Evolutionary conservation across 1,140 invertebrate species (phyloP).

Genomic region (Nomia melanderi): DNA sequence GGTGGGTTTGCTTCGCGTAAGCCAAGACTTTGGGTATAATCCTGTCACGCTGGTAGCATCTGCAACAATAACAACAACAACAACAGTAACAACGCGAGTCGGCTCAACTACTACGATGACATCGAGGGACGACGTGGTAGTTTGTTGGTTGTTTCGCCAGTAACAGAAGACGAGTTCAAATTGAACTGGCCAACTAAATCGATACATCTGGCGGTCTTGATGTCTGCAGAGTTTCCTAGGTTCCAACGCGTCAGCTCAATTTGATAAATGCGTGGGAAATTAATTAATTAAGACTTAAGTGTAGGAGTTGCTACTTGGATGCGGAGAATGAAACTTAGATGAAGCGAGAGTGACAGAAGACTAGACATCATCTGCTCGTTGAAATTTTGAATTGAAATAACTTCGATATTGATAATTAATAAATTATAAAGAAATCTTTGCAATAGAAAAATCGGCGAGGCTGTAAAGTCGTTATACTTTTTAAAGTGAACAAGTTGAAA

Average conservation of each 20-base stretch:
- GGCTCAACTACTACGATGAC: neutral
- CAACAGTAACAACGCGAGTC: neutral
- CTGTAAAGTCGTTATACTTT: too few relatives aligned
- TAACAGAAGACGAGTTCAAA: slow-evolving; percentile 68
- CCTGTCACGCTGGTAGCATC: slow-evolving; percentile 25
- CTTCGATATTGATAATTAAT: too few relatives aligned
- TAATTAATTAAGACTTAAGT: slow-evolving; percentile 77
- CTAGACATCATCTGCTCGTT: too few relatives aligned
- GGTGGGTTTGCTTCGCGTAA: slow-evolving; percentile 23
- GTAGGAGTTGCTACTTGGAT: slow-evolving; percentile 44
- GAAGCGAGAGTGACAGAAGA: too few relatives aligned
- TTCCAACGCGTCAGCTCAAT: slow-evolving; percentile 56
- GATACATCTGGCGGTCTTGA: slow-evolving; percentile 69
- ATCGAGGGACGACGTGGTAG: slow-evolving; percentile 56
- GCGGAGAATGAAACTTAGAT: neutral
- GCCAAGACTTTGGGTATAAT: slow-evolving; percentile 51
- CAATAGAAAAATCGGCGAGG: too few relatives aligned
- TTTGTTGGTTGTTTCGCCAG: slow-evolving; percentile 63
- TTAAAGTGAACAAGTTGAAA: too few relatives aligned
- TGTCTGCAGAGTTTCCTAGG: slow-evolving; percentile 67
- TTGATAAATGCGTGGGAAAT: slow-evolving; percentile 74
- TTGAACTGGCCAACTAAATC: slow-evolving; percentile 70
- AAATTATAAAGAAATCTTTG: too few relatives aligned
- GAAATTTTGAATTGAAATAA: too few relatives aligned
- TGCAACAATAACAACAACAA: slow-evolving; percentile 51